Conservation (phyloP, 1,140 invertebrate species). For the Goniozus legneri region DNA sequence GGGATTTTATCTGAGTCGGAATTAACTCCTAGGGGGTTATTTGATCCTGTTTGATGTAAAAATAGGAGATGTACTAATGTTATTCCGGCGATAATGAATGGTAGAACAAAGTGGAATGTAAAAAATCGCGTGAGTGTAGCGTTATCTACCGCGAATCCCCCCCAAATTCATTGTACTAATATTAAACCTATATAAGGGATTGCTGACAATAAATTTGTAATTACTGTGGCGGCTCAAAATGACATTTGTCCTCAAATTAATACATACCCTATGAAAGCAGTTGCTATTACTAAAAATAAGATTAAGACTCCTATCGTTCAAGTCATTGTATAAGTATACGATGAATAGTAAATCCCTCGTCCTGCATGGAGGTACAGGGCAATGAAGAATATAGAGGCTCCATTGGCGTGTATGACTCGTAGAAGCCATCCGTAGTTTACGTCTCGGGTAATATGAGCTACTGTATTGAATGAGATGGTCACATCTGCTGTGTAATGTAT, state of each 20-base stretch:
- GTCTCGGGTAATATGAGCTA: conserved; percentile 56
- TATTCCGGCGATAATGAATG: conserved; percentile 62
- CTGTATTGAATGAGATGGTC: conserved; percentile 57
- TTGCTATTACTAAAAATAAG: conserved; percentile 61
- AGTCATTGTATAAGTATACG: conserved; percentile 52
- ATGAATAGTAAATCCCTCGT: conserved; percentile 58
- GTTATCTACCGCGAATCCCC: conserved; percentile 67
- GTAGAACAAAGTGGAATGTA: conserved; percentile 67
- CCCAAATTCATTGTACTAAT: conserved; percentile 66
- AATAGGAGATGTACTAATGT: conserved; percentile 61
- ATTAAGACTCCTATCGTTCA: conserved; percentile 60
- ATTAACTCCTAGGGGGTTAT: conserved; percentile 60
- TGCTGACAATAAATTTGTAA: conserved; percentile 68
- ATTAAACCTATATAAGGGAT: conserved; percentile 61
- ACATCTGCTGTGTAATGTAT: conserved; percentile 60
- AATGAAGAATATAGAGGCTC: conserved; percentile 59
- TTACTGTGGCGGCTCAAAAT: conserved; percentile 69
- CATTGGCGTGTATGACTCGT: conserved; percentile 57
- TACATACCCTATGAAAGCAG: conserved; percentile 69
- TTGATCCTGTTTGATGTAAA: conserved; percentile 61
- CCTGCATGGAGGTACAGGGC: conserved; percentile 55
- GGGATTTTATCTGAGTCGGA: conserved; percentile 62
- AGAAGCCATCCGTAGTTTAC: conserved; percentile 59
- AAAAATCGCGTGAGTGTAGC: conserved; percentile 69
- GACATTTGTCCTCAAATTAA: conserved; percentile 71